Percentiles rank a stretch among this genome's conserved stretches.
Evolutionary conservation across 2,888 invertebrate genomes (phyloP).

Genomic region (Cenopis cana): DNA sequence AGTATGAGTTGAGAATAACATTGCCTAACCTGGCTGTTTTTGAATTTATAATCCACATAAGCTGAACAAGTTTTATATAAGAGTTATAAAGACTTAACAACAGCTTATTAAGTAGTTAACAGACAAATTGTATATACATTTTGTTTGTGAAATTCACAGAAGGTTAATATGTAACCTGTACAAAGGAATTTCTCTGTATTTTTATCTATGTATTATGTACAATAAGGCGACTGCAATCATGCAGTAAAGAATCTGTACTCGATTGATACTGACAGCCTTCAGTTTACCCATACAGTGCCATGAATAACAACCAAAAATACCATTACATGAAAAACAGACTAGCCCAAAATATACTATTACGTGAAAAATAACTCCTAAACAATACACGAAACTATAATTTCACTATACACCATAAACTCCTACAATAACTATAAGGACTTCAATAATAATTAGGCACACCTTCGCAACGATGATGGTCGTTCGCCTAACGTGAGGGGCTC

Average conservation of each 20-base stretch:
- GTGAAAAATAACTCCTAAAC: background rate
- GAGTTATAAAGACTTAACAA: background rate
- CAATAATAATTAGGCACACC: slow-evolving; percentile 43
- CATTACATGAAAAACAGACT: background rate
- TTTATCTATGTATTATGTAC: too few species aligned
- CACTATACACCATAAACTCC: slow-evolving; percentile 37
- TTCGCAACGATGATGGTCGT: slow-evolving; percentile 40
- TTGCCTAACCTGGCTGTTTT: background rate
- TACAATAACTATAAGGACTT: slow-evolving; percentile 41
- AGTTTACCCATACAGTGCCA: too few species aligned
- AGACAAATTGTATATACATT: background rate
- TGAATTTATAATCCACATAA: background rate
- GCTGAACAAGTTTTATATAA: background rate
- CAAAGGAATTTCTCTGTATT: too few species aligned
- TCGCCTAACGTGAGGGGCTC: slow-evolving; percentile 36
- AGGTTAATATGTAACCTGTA: too few species aligned
- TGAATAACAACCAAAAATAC: too few species aligned
- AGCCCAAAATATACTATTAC: too few species aligned
- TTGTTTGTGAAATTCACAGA: too few species aligned
- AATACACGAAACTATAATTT: slow-evolving; percentile 30
- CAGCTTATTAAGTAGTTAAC: background rate
- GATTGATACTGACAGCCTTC: too few species aligned
- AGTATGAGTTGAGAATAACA: background rate
- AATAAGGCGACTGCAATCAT: too few species aligned
- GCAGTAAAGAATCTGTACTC: too few species aligned